phyloP scores from a whole-genome alignment of 2,888 invertebrate genomes.

The Leptinotarsa tumamoca region DNA sequence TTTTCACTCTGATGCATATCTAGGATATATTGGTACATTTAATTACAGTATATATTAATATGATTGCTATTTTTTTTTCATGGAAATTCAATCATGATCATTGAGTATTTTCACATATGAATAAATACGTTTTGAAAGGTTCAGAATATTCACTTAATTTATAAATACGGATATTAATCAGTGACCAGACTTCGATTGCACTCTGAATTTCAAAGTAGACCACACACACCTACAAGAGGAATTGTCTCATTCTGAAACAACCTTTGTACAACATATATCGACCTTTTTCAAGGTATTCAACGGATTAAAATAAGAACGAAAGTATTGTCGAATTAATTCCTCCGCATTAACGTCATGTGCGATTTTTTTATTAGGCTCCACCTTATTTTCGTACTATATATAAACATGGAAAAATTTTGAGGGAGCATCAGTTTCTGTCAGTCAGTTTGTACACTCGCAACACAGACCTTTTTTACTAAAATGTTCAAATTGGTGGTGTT shows the following conservation, averaged over 20 bases:
- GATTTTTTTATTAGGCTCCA: conserved; percentile 4
- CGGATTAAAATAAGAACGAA: conserved; percentile 8
- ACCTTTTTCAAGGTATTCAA: conserved; percentile 8
- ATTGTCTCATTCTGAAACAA: neutral
- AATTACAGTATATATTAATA: no score
- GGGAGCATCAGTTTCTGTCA: conserved; percentile 38
- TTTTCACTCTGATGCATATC: no score
- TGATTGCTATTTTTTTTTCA: no score
- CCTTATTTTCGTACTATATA: conserved; percentile 23
- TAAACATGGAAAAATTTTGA: conserved; percentile 17
- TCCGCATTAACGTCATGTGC: neutral
- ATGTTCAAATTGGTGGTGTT: conserved; percentile 63
- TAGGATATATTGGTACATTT: no score
- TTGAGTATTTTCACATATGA: no score
- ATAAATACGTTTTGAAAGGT: no score
- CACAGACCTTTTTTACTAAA: conserved; percentile 47
- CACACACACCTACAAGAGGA: neutral
- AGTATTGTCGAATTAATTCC: conserved; percentile 11
- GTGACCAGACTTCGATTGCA: neutral
- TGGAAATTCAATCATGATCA: no score
- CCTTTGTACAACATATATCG: neutral
- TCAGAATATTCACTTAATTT: no score
- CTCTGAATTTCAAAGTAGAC: neutral
- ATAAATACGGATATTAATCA: no score
- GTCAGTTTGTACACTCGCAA: conserved; percentile 42